These are phyloP conservation scores for Dipodomys merriami DNA, from an alignment of 2,113 vertebrate genomes.

Conservation along the genomic window DNA sequence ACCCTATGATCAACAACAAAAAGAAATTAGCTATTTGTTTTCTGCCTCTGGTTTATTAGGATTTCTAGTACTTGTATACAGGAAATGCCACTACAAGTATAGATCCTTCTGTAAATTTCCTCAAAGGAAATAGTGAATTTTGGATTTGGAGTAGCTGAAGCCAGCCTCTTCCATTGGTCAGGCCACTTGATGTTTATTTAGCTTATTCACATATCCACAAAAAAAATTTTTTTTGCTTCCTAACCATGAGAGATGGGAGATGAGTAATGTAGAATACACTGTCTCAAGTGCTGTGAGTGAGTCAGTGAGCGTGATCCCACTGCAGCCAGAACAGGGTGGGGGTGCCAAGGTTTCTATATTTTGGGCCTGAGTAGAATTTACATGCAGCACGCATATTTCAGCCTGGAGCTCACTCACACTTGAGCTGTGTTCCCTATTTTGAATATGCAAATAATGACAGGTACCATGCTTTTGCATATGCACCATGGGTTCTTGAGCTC, in stretches of 20 bases:
- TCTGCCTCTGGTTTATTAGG: neutral
- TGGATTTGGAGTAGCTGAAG: neutral
- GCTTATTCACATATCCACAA: neutral
- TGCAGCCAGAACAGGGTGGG: neutral
- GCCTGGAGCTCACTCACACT: neutral
- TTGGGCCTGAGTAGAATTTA: neutral
- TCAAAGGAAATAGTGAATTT: constrained; percentile 32
- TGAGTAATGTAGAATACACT: too few relatives aligned
- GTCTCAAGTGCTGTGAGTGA: neutral
- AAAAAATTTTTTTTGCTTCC: neutral
- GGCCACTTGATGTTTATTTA: neutral
- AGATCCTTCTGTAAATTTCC: neutral
- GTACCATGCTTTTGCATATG: neutral
- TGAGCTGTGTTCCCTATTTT: neutral
- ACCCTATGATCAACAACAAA: too few relatives aligned
- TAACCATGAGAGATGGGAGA: neutral
- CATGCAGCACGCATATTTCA: neutral
- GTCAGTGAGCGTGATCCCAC: fast-evolving
- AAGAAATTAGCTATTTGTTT: neutral
- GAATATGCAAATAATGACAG: neutral
- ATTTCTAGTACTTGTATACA: neutral
- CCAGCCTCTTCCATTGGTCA: neutral
- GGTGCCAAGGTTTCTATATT: too few relatives aligned
- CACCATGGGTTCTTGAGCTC: neutral
- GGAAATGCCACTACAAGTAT: neutral